Percentiles rank a stretch among this genome's conserved stretches.
Conservation (phyloP, 2,797 vertebrate species). For the Orestias chungarensis region DNA sequence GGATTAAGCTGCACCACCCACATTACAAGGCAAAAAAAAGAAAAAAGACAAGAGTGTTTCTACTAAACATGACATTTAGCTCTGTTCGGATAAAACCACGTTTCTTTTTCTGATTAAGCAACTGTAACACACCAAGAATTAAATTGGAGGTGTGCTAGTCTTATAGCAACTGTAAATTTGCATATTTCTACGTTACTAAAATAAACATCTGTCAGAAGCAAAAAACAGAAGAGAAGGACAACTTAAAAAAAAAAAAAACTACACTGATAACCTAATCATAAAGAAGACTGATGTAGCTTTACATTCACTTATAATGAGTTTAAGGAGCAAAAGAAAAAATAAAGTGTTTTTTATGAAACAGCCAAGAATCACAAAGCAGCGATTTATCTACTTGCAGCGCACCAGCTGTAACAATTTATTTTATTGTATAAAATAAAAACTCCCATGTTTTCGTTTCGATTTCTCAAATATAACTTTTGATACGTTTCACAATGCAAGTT, state of each 20-base stretch:
- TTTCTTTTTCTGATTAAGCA: too few relatives aligned
- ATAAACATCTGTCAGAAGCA: background rate
- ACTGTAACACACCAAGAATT: too few relatives aligned
- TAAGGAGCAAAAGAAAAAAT: background rate
- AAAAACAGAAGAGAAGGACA: background rate
- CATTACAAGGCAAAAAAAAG: background rate
- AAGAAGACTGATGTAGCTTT: too few relatives aligned
- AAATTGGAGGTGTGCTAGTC: too few relatives aligned
- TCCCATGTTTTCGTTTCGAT: background rate
- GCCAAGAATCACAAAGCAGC: background rate
- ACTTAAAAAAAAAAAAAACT: background rate
- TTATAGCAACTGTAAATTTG: too few relatives aligned
- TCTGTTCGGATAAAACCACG: too few relatives aligned
- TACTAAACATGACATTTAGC: background rate
- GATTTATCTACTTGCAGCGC: background rate
- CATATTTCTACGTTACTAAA: too few relatives aligned
- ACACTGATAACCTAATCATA: background rate
- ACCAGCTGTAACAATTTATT: background rate
- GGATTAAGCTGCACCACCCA: slow-evolving; percentile 6
- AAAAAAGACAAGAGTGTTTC: background rate
- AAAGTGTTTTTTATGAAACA: background rate
- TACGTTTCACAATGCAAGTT: background rate
- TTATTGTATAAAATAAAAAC: background rate
- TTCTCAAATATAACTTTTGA: background rate
- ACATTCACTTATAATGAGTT: too few relatives aligned